These are phyloP conservation scores for Agriotes lineatus DNA, from an alignment of 2,888 invertebrate genomes.

Conservation along the genomic window DNA sequence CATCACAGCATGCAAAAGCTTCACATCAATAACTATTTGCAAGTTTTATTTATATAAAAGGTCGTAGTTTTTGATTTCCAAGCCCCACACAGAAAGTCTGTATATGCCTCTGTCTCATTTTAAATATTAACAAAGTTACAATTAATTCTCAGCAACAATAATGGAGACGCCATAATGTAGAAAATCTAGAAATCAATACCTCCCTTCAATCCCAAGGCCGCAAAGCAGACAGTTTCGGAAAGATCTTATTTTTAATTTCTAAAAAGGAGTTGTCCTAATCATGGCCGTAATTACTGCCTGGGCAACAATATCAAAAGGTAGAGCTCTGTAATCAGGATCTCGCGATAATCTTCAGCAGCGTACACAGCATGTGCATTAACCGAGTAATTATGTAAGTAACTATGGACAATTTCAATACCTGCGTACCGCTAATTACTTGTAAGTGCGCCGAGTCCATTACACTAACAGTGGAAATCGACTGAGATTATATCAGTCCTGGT, in stretches of 20 bases:
- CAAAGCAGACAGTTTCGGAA: no score
- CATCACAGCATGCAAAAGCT: no score
- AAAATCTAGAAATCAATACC: no score
- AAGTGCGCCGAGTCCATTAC: slow-evolving; percentile 29
- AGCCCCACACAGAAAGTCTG: no score
- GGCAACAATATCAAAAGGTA: slow-evolving; percentile 15
- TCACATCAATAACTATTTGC: no score
- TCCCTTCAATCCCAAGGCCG: no score
- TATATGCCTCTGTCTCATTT: no score
- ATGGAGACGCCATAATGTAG: no score
- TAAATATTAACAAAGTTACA: no score
- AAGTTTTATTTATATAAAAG: no score
- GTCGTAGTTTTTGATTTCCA: no score
- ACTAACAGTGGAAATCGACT: slow-evolving; percentile 39
- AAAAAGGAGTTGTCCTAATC: not conserved
- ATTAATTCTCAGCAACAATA: no score
- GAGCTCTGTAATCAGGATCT: slow-evolving; percentile 7
- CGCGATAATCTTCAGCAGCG: slow-evolving; percentile 10
- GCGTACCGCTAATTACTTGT: slow-evolving; percentile 25
- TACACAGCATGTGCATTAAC: slow-evolving; percentile 28
- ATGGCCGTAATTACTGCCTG: slow-evolving; percentile 5
- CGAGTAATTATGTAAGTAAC: slow-evolving; percentile 32
- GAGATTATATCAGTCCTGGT: slow-evolving; percentile 42
- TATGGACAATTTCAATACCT: slow-evolving; percentile 24
- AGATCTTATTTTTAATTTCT: not conserved